Base-by-base conservation (phyloP, 1,140 invertebrate species). In the Chionoecetes opilio region DNA sequence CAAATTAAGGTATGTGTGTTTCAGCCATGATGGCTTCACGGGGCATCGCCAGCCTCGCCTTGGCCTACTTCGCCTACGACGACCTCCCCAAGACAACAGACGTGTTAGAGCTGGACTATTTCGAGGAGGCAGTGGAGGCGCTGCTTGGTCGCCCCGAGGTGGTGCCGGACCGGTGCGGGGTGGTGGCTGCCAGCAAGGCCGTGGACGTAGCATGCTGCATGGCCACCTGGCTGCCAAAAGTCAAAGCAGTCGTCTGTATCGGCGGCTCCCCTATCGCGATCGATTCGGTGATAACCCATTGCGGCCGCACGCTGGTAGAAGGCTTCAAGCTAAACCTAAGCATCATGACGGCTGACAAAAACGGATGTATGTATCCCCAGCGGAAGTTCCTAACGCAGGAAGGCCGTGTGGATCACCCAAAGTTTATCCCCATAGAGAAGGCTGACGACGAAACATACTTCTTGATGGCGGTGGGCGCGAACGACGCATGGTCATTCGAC, bases 191-290 rank as follows among this genome's bases (percentile, higher is more conserved):
- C 29, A 94, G 95, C 84, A 91, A 94, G 34, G 93, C 86, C 17
- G 41, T 87, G 9, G 86, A 82, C 82, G 85, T 94, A 21, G 88
- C 87, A 32, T 94, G 41, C 34, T 82, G 32, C 34, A 37, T 96
- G 89, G 95, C 88, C 34, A 91, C 93, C 5, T 92, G 82, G 26
- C 17, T 96, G 31, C n/a, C 88, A 21, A 31, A 94, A 53, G 92
- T 96, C 0, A 96, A 96, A 63, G 95, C 95, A 9, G 87, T 96
- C 9, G 92, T 95, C 17, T 32, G 63, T 63, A 95, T 95, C 35
- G 93, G 92, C 35, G 92, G 92, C 21, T 34, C 86, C 29, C 84
- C 93, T 35, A 53, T 94, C 29, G 85, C 93, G 8, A 14, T 88
- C 9, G 93, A 94, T 34, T 88, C 85, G n/a, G 11, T 34, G 21